phyloP scores from a whole-genome alignment of 2,113 vertebrate genomes.

The Orientallactaga bullata region DNA sequence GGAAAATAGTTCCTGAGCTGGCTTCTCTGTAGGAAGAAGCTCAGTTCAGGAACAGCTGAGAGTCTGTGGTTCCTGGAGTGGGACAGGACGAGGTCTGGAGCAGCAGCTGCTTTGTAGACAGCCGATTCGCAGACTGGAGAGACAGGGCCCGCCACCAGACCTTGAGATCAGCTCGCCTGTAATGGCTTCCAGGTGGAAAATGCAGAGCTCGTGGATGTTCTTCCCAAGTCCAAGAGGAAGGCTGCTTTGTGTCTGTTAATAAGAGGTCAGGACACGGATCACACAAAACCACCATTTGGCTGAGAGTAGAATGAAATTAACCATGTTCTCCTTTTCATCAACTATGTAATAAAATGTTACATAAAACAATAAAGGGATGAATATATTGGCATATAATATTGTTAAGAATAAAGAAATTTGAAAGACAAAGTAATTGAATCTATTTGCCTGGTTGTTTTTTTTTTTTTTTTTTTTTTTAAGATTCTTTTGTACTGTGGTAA shows the following conservation, averaged over 20 bases:
- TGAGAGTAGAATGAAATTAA: constrained; percentile 34
- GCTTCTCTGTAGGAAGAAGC: constrained; percentile 1
- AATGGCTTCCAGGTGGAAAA: constrained; percentile 52
- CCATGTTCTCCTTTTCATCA: constrained; percentile 52
- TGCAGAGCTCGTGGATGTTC: not conserved
- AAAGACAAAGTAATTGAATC: constrained; percentile 63
- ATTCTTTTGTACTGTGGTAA: constrained; percentile 38
- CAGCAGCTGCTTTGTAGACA: not conserved
- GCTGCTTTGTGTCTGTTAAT: constrained; percentile 26
- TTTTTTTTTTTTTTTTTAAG: too few species aligned
- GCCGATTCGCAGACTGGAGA: not conserved
- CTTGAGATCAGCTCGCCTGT: not conserved
- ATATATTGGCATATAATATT: constrained; percentile 59
- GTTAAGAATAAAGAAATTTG: constrained; percentile 63
- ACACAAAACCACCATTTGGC: not conserved
- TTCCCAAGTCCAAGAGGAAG: constrained; percentile 28
- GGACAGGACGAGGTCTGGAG: not conserved
- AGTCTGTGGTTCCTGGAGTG: not conserved
- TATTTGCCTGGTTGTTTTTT: not conserved
- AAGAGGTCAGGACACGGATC: not conserved
- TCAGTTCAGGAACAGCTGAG: not conserved
- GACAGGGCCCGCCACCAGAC: constrained; percentile 7
- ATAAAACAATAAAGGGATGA: constrained; percentile 47
- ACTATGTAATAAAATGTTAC: constrained; percentile 55
- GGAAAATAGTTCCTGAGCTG: not conserved